Percentiles rank a stretch among this genome's conserved stretches.
Evolutionary conservation across 92 coral and sea anemone genomes (phyloP).

Genomic region (Ricordea florida): DNA sequence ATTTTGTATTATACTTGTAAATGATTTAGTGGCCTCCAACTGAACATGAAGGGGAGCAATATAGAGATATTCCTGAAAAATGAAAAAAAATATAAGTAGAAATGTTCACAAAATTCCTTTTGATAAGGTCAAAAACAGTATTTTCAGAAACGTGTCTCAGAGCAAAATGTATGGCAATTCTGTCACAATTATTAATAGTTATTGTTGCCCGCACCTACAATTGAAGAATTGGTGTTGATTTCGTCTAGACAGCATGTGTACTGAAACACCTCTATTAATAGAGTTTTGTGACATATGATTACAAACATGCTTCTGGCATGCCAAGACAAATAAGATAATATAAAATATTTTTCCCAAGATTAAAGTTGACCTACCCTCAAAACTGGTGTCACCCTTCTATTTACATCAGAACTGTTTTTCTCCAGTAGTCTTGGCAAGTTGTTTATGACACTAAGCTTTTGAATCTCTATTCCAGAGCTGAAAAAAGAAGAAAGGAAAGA

Average conservation of each 20-base stretch:
- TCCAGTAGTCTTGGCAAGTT: conserved; percentile 88
- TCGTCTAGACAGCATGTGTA: no score
- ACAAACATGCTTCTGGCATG: background rate
- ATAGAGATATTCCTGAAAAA: conserved; percentile 84
- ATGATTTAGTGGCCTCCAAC: conserved; percentile 83
- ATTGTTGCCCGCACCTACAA: no score
- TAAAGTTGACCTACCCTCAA: conserved; percentile 74
- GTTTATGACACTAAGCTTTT: conserved; percentile 92
- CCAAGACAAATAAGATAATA: no score
- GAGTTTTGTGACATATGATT: no score
- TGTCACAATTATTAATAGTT: no score
- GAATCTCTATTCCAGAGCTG: conserved; percentile 98
- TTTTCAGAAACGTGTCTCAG: no score
- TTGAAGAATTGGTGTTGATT: no score
- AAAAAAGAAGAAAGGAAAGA: background rate
- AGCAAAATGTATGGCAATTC: no score
- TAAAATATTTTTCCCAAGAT: background rate
- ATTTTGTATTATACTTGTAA: conserved; percentile 81
- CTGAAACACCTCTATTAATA: no score
- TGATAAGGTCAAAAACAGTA: no score
- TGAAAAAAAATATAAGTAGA: background rate
- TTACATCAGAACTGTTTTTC: conserved; percentile 86
- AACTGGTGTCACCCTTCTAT: conserved; percentile 80
- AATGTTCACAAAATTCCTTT: background rate
- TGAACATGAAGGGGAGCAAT: conserved; percentile 96